Conservation (phyloP, 53 echinoderm and acorn worm genomes). For the Crossaster papposus region DNA sequence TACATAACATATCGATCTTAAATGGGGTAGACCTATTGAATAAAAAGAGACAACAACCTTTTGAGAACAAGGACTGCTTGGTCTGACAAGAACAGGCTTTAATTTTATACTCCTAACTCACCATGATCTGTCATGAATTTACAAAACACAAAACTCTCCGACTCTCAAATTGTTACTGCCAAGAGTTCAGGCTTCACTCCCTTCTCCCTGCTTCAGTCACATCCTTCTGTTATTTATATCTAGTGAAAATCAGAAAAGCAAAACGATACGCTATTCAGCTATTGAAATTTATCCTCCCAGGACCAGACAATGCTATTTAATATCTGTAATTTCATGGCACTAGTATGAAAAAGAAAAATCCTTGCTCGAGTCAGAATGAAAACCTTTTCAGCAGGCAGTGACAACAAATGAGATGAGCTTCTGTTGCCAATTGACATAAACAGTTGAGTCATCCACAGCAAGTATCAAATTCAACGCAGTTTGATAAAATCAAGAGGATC, state of each 20-base stretch:
- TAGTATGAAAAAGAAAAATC: not conserved
- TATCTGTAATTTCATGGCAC: not conserved
- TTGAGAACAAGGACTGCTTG: no score
- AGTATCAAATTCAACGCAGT: slow-evolving; percentile 6
- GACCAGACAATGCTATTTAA: not conserved
- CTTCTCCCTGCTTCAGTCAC: not conserved
- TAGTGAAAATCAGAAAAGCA: not conserved
- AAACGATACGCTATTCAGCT: not conserved
- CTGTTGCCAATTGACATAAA: slow-evolving; percentile 39
- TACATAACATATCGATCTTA: no score
- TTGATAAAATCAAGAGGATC: not conserved
- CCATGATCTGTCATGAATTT: no score
- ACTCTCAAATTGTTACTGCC: not conserved
- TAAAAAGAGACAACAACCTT: no score
- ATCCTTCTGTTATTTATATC: not conserved
- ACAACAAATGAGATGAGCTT: slow-evolving; percentile 40
- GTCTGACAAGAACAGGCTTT: no score
- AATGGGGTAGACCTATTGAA: no score
- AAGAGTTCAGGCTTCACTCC: not conserved
- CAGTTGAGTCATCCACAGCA: slow-evolving; percentile 55
- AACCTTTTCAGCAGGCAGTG: slow-evolving; percentile 18
- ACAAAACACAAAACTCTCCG: not conserved
- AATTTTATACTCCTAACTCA: no score
- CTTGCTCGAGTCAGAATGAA: slow-evolving; percentile 4
- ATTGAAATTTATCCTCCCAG: not conserved